Evolutionary conservation across 2,797 vertebrate genomes (phyloP), one percentile per base, ranked within the genome.

Genomic region (Linurgus olivaceus): DNA sequence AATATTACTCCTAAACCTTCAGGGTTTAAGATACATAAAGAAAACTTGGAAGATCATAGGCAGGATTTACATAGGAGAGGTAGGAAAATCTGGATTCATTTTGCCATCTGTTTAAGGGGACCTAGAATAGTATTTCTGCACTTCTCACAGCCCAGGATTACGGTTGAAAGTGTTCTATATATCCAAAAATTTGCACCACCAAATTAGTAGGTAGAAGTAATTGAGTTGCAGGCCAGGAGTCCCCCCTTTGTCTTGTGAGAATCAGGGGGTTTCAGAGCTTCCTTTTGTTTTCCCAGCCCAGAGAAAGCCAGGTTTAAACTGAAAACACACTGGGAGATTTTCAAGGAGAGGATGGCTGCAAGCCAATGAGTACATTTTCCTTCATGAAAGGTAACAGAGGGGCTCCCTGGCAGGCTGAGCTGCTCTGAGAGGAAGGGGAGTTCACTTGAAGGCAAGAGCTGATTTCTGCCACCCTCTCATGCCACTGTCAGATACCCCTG

Each of bases 401-500:
- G 13, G n/a, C 63, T 76, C 47, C 77, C 75, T 17, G 10, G 0
- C 7, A 7, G 14, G 14, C 48, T 1, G 1, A 66, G 42, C 15
- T 51, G n/a, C 55, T 70, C 29, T 76, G 14, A 44, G 47, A 51
- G 59, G 38, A 59, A 51, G 44, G 38, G 44, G 28, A 77, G 14
- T 4, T 81, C 33, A 5, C 62, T 20, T 31, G 59, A 38, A 83
- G 78, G 10, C 1, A 2, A 23, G 44, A 80, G 28, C 25, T 21
- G 44, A 19, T 63, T 83, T 58, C 68, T 79, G 13, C 47, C 1
- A 1, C 33, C 18, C 3, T 17, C 31, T 80, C 61, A 2, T 4
- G 1, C 17, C 25, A 7, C 24, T 0, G 2, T 35, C 66, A 78
- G 26, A 21, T 26, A 6, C 11, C 0, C 1, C 23, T 0, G 2